Percentiles rank a stretch among this genome's conserved stretches.
Conservation (phyloP, 2,888 invertebrate species). For the Drosophila borborema region DNA sequence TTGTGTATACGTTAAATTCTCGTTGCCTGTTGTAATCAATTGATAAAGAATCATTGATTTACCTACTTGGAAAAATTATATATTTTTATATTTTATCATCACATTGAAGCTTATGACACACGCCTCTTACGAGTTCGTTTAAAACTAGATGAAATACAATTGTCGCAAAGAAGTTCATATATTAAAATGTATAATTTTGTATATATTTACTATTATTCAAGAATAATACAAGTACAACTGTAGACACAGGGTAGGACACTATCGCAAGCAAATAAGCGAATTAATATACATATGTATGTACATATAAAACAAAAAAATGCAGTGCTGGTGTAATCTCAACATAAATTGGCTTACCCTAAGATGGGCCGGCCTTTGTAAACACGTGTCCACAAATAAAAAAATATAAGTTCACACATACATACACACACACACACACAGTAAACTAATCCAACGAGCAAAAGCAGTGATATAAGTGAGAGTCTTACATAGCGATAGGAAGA, state of each 20-base stretch:
- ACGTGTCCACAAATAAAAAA: slow-evolving; percentile 38
- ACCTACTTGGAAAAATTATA: too few relatives aligned
- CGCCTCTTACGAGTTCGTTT: too few relatives aligned
- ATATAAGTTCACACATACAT: slow-evolving; percentile 14
- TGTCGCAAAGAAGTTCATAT: too few relatives aligned
- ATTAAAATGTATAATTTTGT: too few relatives aligned
- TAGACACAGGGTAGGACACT: too few relatives aligned
- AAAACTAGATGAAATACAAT: too few relatives aligned
- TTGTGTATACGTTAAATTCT: neutral
- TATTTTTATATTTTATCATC: too few relatives aligned
- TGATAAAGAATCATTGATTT: too few relatives aligned
- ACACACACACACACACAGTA: slow-evolving; percentile 2
- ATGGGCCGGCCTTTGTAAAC: slow-evolving; percentile 41
- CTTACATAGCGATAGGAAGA: slow-evolving; percentile 31
- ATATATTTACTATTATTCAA: too few relatives aligned
- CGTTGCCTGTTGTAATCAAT: neutral
- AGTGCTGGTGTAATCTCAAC: slow-evolving; percentile 44
- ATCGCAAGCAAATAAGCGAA: neutral
- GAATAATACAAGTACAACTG: neutral
- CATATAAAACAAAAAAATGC: slow-evolving; percentile 2
- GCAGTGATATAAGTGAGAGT: slow-evolving; percentile 48
- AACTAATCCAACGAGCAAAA: slow-evolving; percentile 20
- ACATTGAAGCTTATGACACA: too few relatives aligned
- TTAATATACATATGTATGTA: neutral
- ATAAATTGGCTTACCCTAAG: slow-evolving; percentile 52